phyloP scores from a whole-genome alignment of 1,140 invertebrate species.

The Drosophila ohnishii region DNA sequence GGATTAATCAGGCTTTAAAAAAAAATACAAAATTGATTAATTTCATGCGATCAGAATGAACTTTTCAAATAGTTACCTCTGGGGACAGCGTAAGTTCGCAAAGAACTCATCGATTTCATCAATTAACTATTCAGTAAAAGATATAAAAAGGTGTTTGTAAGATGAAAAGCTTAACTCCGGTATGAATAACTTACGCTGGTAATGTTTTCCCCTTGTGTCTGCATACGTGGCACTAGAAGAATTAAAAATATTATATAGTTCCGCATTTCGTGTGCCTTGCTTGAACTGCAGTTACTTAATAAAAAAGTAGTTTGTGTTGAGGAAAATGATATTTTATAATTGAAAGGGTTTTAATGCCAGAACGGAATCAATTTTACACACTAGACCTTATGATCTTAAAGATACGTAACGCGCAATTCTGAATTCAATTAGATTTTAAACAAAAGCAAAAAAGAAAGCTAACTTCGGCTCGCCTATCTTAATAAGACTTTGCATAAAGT shows the following conservation, averaged over 20 bases:
- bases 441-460: no score
- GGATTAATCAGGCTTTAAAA: background rate
- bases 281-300: background rate
- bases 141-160: background rate
- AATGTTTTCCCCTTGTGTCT: background rate
- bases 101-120: background rate
- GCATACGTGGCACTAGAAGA: background rate
- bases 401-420: no score
- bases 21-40: background rate
- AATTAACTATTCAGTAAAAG: background rate
- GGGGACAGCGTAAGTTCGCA: background rate
- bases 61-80: background rate
- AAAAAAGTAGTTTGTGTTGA: no score
- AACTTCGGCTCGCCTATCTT: no score
- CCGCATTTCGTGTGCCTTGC: background rate
- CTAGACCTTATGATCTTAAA: background rate
- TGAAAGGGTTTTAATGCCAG: background rate
- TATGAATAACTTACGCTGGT: background rate
- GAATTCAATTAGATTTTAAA: no score
- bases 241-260: background rate
- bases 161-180: background rate
- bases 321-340: background rate
- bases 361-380: background rate
- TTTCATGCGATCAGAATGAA: background rate
- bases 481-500: no score